Conservation (phyloP, 1,140 invertebrate species). For the Magallana gigas region DNA sequence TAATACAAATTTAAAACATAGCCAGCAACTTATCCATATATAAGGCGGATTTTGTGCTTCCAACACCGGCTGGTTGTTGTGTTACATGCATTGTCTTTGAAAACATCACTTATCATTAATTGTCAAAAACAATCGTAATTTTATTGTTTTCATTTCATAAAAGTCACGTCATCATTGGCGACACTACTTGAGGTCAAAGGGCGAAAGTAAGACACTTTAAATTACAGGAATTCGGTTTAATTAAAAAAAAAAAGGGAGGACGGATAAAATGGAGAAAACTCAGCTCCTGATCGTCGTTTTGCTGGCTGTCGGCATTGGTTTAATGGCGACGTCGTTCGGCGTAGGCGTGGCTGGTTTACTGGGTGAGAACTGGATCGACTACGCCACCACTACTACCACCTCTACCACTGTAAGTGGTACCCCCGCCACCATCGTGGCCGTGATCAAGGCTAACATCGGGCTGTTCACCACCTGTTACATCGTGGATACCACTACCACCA, state of each 20-base stretch:
- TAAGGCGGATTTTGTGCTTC: too few species aligned
- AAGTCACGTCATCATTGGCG: too few species aligned
- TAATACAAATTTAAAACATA: too few species aligned
- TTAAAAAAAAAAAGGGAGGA: not conserved
- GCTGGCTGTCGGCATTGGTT: not conserved
- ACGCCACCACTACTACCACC: not conserved
- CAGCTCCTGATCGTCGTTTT: not conserved
- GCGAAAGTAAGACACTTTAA: too few species aligned
- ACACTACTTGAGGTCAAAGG: too few species aligned
- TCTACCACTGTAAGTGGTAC: not conserved
- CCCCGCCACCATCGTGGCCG: not conserved
- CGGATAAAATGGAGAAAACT: not conserved
- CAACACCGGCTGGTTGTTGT: too few species aligned
- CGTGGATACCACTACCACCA: not conserved
- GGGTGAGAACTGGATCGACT: not conserved
- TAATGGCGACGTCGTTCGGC: not conserved
- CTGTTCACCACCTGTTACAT: constrained; percentile 18
- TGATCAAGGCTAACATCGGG: constrained; percentile 1
- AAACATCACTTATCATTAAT: too few species aligned
- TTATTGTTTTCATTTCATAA: too few species aligned
- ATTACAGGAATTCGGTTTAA: not conserved
- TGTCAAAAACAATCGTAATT: too few species aligned
- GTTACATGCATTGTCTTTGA: too few species aligned
- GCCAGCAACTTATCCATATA: too few species aligned
- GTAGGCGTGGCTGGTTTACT: not conserved